Evolutionary conservation across 2,888 invertebrate genomes (phyloP).

Genomic region (Temnothorax ravouxi): DNA sequence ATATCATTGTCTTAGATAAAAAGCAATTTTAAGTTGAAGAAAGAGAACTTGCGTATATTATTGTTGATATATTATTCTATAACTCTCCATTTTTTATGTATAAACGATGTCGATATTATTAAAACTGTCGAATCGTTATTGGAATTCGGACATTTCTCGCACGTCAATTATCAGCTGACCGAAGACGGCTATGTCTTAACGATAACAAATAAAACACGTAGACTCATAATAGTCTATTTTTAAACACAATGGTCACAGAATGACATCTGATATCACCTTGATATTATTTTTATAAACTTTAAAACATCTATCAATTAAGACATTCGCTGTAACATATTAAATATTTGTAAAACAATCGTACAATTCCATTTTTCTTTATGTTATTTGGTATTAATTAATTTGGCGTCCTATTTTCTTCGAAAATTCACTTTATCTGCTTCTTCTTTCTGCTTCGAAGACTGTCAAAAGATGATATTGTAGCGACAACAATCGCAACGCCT

Average conservation of each 20-base stretch:
- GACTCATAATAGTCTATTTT: not conserved
- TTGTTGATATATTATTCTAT: not conserved
- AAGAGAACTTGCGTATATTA: not conserved
- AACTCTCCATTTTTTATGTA: not conserved
- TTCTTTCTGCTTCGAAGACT: not conserved
- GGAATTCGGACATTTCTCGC: not conserved
- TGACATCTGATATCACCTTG: not conserved
- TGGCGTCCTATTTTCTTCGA: not conserved
- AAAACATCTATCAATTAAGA: not conserved
- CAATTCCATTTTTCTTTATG: not conserved
- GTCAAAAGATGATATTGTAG: not conserved
- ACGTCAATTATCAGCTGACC: slow-evolving; percentile 7
- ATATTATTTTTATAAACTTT: not conserved
- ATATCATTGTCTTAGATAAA: not conserved
- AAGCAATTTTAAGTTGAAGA: not conserved
- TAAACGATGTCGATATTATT: not conserved
- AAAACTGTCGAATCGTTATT: not conserved
- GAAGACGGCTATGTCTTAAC: not conserved
- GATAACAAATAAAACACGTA: not conserved
- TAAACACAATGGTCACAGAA: not conserved
- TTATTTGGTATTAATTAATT: not conserved
- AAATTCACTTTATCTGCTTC: not conserved
- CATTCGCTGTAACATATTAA: not conserved
- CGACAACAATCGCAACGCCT: not conserved
- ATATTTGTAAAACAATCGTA: not conserved